phyloP scores from a whole-genome alignment of 92 coral and sea anemone genomes.

The Zoanthus gigantus region DNA sequence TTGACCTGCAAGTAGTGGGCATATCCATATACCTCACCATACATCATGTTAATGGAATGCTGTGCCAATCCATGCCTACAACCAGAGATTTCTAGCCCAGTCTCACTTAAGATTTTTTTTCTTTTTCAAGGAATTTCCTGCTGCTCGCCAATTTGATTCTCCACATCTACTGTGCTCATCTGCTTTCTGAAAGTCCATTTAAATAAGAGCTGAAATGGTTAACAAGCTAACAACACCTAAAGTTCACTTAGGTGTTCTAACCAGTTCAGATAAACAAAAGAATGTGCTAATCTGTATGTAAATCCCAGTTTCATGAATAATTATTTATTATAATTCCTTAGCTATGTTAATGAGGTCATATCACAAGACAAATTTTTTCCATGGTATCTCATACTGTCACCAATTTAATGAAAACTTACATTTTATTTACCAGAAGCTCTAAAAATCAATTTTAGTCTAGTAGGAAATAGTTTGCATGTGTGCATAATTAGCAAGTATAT shows the following conservation, averaged over 20 bases:
- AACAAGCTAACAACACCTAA: not conserved
- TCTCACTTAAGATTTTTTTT: constrained; percentile 44
- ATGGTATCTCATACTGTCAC: not conserved
- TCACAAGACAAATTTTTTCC: not conserved
- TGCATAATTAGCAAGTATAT: not conserved
- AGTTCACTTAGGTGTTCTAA: not conserved
- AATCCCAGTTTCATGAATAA: not conserved
- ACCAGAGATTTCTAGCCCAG: constrained; percentile 42
- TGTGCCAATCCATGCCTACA: constrained; percentile 48
- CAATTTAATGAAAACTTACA: not conserved
- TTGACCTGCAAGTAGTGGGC: constrained; percentile 36
- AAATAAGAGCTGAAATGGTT: not conserved
- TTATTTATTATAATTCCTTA: not conserved
- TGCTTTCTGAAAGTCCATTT: not conserved
- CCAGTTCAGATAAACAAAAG: not conserved
- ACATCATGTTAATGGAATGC: constrained; percentile 38
- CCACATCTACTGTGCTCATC: constrained; percentile 3
- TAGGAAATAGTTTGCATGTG: not conserved
- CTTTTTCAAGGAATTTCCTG: constrained; percentile 7
- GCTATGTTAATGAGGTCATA: not conserved
- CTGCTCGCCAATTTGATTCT: constrained; percentile 26
- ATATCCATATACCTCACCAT: constrained; percentile 50
- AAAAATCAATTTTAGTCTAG: not conserved
- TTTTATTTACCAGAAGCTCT: not conserved
- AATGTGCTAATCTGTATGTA: not conserved